Percentiles rank a stretch among this genome's conserved stretches.
Conservation (phyloP, 2,797 vertebrate genomes). For the Urosaurus nigricauda region DNA sequence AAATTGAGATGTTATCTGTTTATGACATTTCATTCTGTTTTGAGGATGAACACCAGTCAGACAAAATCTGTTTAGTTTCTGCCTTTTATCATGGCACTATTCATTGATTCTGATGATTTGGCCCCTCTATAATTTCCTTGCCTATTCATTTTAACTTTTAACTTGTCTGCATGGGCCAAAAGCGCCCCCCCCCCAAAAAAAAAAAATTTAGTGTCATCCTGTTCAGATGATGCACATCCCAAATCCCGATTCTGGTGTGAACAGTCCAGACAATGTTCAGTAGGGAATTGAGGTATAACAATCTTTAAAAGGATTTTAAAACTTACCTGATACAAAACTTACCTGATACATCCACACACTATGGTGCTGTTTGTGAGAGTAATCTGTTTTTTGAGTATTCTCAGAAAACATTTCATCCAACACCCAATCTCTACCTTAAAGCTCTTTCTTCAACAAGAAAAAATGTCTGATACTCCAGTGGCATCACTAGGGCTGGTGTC, state of each 20-base stretch:
- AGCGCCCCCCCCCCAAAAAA: too few species aligned
- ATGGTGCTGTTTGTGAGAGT: too few species aligned
- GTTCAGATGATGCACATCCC: too few species aligned
- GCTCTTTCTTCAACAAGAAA: neutral
- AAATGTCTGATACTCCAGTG: constrained; percentile 5
- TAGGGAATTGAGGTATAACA: too few species aligned
- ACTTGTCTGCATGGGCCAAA: too few species aligned
- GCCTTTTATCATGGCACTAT: neutral
- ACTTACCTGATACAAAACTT: too few species aligned
- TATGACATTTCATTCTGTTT: constrained; percentile 15
- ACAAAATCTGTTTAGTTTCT: neutral
- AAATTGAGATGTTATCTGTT: constrained; percentile 10
- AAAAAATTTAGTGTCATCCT: too few species aligned
- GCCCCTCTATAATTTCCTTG: neutral
- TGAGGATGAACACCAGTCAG: neutral
- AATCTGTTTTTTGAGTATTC: neutral
- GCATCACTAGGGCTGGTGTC: too few species aligned
- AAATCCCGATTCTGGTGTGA: too few species aligned
- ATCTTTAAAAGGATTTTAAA: too few species aligned
- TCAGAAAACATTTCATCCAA: neutral
- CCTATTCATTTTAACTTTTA: neutral
- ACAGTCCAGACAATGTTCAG: too few species aligned
- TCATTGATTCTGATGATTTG: neutral
- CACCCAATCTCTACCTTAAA: neutral
- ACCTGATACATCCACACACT: too few species aligned